Conservation (phyloP, 2,888 invertebrate species). For the Andrena flavipes region DNA sequence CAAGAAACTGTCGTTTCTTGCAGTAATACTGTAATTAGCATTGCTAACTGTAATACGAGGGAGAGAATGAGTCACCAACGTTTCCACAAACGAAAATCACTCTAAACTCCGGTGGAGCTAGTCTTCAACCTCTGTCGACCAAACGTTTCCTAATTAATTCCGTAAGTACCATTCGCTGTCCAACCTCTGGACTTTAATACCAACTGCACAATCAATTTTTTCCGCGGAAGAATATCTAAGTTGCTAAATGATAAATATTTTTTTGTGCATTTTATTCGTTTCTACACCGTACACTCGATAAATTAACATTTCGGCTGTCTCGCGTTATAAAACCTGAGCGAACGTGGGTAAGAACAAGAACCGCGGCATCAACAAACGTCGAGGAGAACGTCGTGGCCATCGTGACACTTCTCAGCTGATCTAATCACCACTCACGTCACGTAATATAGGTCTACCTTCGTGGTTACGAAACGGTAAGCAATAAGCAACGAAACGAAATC, state of each 20-base stretch:
- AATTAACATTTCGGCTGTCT: background rate
- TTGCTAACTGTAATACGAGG: no score
- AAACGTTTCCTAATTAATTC: background rate
- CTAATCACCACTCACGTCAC: slow-evolving; percentile 57
- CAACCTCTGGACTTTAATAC: background rate
- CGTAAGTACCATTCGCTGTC: background rate
- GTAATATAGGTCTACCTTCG: slow-evolving; percentile 64
- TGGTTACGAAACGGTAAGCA: slow-evolving; percentile 64
- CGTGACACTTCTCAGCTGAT: slow-evolving; percentile 23
- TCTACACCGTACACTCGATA: background rate
- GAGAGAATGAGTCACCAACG: background rate
- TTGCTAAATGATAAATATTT: no score
- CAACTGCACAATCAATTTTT: no score
- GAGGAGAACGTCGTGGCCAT: background rate
- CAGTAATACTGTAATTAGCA: no score
- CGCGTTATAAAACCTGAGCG: background rate
- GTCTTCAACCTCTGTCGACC: background rate
- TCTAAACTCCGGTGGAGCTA: no score
- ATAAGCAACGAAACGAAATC: slow-evolving; percentile 67
- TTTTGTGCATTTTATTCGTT: no score
- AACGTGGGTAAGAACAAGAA: background rate
- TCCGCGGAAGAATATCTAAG: no score
- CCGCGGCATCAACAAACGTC: background rate
- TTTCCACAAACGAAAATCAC: background rate
- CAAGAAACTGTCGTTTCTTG: no score